phyloP scores from a whole-genome alignment of 2,888 invertebrate species.

The Noctuana brunneofusca region DNA sequence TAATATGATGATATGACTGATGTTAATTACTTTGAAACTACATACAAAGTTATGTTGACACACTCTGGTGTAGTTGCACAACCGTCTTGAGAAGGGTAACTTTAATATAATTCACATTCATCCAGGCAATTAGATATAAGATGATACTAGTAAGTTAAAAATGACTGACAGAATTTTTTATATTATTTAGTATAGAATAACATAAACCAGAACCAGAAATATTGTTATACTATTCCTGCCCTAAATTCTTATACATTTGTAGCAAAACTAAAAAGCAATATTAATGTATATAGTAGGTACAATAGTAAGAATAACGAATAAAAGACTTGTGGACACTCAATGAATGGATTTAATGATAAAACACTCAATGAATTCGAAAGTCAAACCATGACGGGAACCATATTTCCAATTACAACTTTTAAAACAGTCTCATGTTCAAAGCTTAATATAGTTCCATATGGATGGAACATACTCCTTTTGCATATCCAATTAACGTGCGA shows the following conservation, averaged over 20 bases:
- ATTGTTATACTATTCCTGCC: too few relatives aligned
- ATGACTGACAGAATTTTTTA: too few relatives aligned
- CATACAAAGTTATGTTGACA: background rate
- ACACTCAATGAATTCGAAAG: background rate
- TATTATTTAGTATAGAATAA: too few relatives aligned
- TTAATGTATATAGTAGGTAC: too few relatives aligned
- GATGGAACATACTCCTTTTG: constrained; percentile 29
- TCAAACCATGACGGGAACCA: background rate
- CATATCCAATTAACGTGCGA: constrained; percentile 40
- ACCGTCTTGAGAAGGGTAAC: background rate
- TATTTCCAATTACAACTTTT: constrained; percentile 16
- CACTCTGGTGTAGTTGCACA: constrained; percentile 20
- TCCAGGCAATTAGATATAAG: background rate
- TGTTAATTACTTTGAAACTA: constrained; percentile 13
- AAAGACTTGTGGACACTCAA: too few relatives aligned
- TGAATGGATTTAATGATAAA: too few relatives aligned
- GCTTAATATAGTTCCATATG: constrained; percentile 14
- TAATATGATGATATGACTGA: constrained; percentile 7
- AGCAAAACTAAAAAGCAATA: too few relatives aligned
- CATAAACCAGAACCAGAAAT: too few relatives aligned
- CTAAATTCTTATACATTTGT: too few relatives aligned
- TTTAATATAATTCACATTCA: background rate
- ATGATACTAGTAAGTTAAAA: too few relatives aligned
- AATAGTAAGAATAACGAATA: too few relatives aligned
- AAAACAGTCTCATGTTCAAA: constrained; percentile 28